phyloP scores from a whole-genome alignment of 2,797 vertebrate species.

The Gymnoscopelus microlampas region DNA sequence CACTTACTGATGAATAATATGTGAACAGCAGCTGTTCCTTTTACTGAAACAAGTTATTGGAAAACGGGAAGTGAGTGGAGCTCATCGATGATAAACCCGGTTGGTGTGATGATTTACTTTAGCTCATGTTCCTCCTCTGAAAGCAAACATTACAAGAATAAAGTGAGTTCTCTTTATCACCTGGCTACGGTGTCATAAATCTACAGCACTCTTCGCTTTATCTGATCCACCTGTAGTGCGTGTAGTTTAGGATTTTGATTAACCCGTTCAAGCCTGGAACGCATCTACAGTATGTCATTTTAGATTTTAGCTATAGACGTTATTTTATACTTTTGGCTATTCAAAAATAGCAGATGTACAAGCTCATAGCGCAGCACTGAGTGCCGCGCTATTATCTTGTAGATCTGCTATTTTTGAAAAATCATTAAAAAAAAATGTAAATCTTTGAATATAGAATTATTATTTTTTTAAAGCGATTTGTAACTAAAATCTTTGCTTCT shows the following conservation, averaged over 20 bases:
- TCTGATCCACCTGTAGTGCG: conserved; percentile 45
- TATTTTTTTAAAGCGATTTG: too few species aligned
- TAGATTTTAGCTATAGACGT: too few species aligned
- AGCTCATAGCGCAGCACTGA: too few species aligned
- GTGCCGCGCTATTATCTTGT: too few species aligned
- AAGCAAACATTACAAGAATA: conserved; percentile 41
- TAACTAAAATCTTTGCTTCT: too few species aligned
- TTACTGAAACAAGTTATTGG: conserved; percentile 49
- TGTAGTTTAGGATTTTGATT: conserved; percentile 20
- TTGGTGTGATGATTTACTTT: conserved; percentile 52
- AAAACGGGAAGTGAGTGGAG: conserved; percentile 63
- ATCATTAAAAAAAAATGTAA: too few species aligned
- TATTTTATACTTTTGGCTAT: too few species aligned
- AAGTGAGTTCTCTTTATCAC: conserved; percentile 46
- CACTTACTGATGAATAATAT: conserved; percentile 49
- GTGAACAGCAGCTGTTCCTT: conserved; percentile 50
- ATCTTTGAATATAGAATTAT: too few species aligned
- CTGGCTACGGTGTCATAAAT: conserved; percentile 37
- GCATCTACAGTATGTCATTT: too few species aligned
- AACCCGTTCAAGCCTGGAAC: too few species aligned
- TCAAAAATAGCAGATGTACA: too few species aligned
- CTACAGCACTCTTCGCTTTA: conserved; percentile 48
- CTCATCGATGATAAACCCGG: conserved; percentile 42
- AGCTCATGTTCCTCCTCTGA: conserved; percentile 52
- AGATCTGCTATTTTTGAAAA: too few species aligned